Evolutionary conservation across 2,113 vertebrate genomes (phyloP).

Genomic region (Mohoua ochrocephala): DNA sequence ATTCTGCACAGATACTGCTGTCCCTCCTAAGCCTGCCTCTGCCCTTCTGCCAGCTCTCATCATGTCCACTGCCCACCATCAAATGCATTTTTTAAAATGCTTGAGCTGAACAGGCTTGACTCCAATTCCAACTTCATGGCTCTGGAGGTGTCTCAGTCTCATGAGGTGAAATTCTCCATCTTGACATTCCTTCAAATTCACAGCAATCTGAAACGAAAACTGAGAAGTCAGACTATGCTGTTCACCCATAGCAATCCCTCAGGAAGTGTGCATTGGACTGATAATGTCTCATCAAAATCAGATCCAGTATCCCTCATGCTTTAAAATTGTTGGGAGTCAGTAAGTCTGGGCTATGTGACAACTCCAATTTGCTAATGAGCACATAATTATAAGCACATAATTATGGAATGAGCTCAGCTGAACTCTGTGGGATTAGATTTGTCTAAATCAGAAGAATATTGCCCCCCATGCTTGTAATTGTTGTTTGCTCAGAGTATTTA

Average conservation of each 20-base stretch:
- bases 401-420: neutral
- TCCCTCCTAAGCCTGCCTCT: neutral
- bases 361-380: neutral
- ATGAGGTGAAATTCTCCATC: neutral
- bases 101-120: neutral
- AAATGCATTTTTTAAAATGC: neutral
- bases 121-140: neutral
- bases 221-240: neutral
- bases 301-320: neutral
- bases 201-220: neutral
- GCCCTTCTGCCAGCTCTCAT: neutral
- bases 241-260: neutral
- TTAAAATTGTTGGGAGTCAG: neutral
- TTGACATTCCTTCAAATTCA: neutral
- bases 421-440: neutral
- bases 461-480: neutral
- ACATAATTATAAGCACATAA: neutral
- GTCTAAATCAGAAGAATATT: neutral
- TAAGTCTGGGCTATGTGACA: neutral
- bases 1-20: neutral
- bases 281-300: neutral
- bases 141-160: neutral
- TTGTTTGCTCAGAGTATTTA: neutral
- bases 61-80: neutral
- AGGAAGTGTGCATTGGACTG: neutral